Evolutionary conservation across 1,140 invertebrate genomes (phyloP), one percentile per base, ranked within the genome.

Genomic region (Drosophila miranda): DNA sequence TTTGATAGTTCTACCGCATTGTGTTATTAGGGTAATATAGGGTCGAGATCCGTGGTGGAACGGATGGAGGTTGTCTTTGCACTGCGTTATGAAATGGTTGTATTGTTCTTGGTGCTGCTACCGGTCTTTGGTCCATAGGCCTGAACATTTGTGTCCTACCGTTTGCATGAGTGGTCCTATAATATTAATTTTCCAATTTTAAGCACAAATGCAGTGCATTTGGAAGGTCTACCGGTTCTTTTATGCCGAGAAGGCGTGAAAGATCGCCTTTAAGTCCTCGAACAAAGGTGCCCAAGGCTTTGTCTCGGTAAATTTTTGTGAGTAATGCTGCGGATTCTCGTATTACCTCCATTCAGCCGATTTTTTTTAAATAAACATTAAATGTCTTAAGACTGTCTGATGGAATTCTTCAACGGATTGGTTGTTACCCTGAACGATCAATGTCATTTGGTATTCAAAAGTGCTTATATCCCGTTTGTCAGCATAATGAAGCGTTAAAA

Each of bases 391-490:
- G 19, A 19, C 19, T 19, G 19, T 19, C 19, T 19, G 19, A 66
- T 80, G 26, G 23, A 77, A 77, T 13, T 68, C 38, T 34, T 81
- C 55, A 0, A 64, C 53, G 1, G 56, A n/a, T 9, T 72, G 61
- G 5, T 74, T 45, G 28, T 6, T 13, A 13, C 34, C 46, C 21
- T 75, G 58, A 0, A 50, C 23, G 11, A 67, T 34, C 0, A 50
- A 42, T 2, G 51, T 70, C 66, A 76, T 64, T 46, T 68, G 67
- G n/a, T 77, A 77, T 34, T 81, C 67, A 3, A 75, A 9, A 2
- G 61, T 78, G 0, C 45, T 30, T 7, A 71, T 5, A 16, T 75
- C 66, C 0, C 57, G 21, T 52, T 75, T 75, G 19, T 72, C 71
- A 8, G 66, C 69, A 16, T 54, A 71, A 42, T 78, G 67, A 1